phyloP scores from a whole-genome alignment of 2,113 vertebrate genomes.

The Serilophus lunatus region DNA sequence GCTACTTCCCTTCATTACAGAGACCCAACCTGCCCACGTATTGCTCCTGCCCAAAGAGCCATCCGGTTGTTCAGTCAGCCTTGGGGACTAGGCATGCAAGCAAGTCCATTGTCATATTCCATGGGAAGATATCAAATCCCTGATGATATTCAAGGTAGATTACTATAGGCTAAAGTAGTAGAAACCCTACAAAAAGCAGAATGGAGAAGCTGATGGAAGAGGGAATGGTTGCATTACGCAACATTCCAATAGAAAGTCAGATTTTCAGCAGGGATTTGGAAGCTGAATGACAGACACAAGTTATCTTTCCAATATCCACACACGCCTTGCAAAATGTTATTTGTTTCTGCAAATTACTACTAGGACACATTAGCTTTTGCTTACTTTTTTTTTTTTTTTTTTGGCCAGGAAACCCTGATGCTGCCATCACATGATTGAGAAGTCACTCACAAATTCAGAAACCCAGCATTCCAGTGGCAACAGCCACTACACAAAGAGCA shows the following conservation, averaged over 20 bases:
- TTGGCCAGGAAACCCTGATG: background rate
- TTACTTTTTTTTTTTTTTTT: background rate
- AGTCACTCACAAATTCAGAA: background rate
- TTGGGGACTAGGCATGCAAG: background rate
- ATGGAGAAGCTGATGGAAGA: background rate
- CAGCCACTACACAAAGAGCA: background rate
- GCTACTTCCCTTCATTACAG: background rate
- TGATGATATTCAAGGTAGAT: background rate
- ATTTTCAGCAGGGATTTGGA: background rate
- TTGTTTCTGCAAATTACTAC: background rate
- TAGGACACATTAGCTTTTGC: background rate
- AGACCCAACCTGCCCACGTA: fast-evolving
- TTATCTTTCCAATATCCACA: background rate
- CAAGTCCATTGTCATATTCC: background rate
- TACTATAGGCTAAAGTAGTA: background rate
- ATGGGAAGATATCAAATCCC: background rate
- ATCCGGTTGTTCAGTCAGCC: background rate
- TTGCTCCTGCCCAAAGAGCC: background rate
- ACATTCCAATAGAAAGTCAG: background rate
- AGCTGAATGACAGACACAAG: background rate
- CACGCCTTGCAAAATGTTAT: background rate
- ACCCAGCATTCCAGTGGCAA: background rate
- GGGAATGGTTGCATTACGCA: background rate
- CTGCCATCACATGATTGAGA: background rate
- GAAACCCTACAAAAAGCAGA: background rate